Evolutionary conservation across 2,113 vertebrate species (phyloP), one percentile per base, ranked within the genome.

Genomic region (Oriolus oriolus): DNA sequence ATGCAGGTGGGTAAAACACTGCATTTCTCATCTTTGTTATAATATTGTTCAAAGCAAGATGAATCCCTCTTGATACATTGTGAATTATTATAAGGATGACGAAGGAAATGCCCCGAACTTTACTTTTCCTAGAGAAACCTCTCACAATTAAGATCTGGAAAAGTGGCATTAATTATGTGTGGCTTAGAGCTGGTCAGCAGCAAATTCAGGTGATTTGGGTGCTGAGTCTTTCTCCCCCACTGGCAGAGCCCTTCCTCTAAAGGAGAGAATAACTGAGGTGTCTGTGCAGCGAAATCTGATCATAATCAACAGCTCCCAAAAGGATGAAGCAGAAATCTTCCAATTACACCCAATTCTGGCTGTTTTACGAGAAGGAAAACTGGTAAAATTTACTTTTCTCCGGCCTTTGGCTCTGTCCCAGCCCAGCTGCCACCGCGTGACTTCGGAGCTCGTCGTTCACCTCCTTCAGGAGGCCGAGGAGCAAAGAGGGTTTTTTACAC

Each of bases 401-500:
- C 23, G 33, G 80, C 37, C 5, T 14, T 11, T 54, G 83, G 27
- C 42, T 87, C 28, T 27, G 68, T 13, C 89, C 86, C 6, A 98
- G 74, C 44, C 98, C 97, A 33, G 91, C 57, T 31, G 95, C 96
- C 39, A 50, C 44, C 5, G 96, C 97, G 27, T 50, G 92, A 21
- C 41, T 92, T 85, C 79, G 97, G 84, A 98, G 94, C 84, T 97
- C 94, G 3, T 92, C 41, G 20, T 98, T 98, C 87, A 97, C 56
- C 22, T 95, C 96, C 47, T 96, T 97, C 66, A 99, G 96, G 49
- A 98, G 95, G n/a, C 96, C 97, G 69, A 99, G 98, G 27, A 98
- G 84, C 42, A 97, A 96, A 42, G 97, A 98, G 20, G 96, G 11
- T n/a, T 97, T 94, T 26, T 89, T 22, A 24, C 88, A 18, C 42